Base-by-base conservation (phyloP, 2,888 invertebrate species). In the Villa cingulata region DNA sequence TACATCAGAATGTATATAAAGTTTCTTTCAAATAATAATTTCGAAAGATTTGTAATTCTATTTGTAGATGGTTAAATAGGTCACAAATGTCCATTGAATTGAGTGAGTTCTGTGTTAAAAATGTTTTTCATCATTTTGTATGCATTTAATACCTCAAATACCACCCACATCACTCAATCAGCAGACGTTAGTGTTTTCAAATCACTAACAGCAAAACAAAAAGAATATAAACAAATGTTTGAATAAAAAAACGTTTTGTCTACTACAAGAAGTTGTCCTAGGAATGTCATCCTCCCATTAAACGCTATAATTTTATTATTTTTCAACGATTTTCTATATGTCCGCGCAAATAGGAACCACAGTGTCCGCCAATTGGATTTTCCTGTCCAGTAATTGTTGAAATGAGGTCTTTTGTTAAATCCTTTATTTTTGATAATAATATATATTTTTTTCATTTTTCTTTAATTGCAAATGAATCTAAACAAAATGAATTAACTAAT, bases 101-200 rank as follows among this genome's bases (percentile, higher is more conserved):
- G 1, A 50, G 48, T 29, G 41, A 48, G 15, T 51, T 49, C 43
- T 51, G 51, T 19, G 15, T 19, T 19, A 16, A 43, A 1, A 12
- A 44, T 1, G 16, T 38, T 23, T n/a, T n/a, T n/a, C n/a, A 48
- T 48, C 1, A 52, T 48, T 42, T 23, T 50, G 6, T 48, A 46
- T 34, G 43, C 45, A 12, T 43, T n/a, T n/a, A n/a, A n/a, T 55
- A 2, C 46, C 49, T 49, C 48, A 15, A 55, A 54, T 19, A 51
- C 53, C 4, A 52, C 51, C 1, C 54, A 55, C 43, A 54, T 52
- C 15, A 50, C 48, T 36, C 48, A 53, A 40, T 51, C 56, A 16
- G 50, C 51, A 1, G 51, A 55, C 43, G 51, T 54, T 12, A 51
- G 51, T 20, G 48, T 45, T 15, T 54, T 51, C 48, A 54, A 52